These are phyloP conservation scores for Triplophysa tibetana DNA, from an alignment of 2,113 vertebrate species.

Conservation along the genomic window DNA sequence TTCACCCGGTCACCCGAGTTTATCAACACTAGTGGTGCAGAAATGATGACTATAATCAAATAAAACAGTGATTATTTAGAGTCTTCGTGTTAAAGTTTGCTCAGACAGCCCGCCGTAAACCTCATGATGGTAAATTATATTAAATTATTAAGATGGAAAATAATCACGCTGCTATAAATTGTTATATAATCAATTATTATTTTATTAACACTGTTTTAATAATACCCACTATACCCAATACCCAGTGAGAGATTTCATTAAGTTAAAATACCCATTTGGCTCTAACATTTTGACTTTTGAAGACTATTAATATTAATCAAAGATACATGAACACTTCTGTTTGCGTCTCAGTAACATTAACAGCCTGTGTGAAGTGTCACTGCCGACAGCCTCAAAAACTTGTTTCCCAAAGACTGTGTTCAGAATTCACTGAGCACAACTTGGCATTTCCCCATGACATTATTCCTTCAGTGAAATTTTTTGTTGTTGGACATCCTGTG, in stretches of 20 bases:
- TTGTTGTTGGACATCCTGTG: background rate
- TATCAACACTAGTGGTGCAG: background rate
- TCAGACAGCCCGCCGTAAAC: background rate
- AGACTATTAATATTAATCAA: conserved; percentile 4
- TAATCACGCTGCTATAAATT: background rate
- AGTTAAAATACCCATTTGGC: background rate
- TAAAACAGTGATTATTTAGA: background rate
- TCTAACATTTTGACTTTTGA: background rate
- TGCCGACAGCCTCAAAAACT: background rate
- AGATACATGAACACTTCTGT: conserved; percentile 1
- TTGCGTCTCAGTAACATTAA: background rate
- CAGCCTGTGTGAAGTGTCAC: background rate
- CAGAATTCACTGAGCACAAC: background rate
- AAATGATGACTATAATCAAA: background rate
- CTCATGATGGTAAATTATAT: background rate
- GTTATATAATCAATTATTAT: background rate
- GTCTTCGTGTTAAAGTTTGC: background rate
- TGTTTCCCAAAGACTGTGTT: background rate
- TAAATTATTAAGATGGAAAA: background rate
- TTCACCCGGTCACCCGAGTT: too few species aligned
- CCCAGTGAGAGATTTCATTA: background rate
- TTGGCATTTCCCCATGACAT: too few species aligned
- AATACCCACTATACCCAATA: background rate
- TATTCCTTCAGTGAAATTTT: background rate
- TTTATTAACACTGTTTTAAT: background rate